phyloP scores from a whole-genome alignment of 2,888 invertebrate genomes.

The Oscheius myriophilus region DNA sequence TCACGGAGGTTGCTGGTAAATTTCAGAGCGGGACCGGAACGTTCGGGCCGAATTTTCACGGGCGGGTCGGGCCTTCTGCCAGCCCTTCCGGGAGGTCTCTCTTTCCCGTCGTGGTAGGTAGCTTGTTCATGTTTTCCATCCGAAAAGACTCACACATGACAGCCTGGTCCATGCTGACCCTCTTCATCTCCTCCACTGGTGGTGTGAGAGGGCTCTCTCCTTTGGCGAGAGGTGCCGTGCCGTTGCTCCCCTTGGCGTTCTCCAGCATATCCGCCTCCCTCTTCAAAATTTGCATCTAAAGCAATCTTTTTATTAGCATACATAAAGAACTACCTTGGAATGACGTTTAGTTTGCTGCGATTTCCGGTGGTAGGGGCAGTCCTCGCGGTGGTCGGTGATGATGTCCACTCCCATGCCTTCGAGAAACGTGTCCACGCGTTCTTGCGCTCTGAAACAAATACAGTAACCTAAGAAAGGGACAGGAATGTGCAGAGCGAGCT shows the following conservation, averaged over 20 bases:
- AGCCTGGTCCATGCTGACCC: conserved; percentile 44
- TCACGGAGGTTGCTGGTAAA: too few species aligned
- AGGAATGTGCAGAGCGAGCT: too few species aligned
- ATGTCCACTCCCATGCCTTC: conserved; percentile 56
- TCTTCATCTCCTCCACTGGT: conserved; percentile 13
- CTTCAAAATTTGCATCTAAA: conserved; percentile 49
- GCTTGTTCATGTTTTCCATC: too few species aligned
- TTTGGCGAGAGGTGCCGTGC: conserved; percentile 38
- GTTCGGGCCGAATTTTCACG: too few species aligned
- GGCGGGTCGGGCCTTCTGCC: too few species aligned
- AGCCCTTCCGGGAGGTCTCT: too few species aligned
- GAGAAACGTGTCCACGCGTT: conserved; percentile 52
- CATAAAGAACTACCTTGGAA: conserved; percentile 30
- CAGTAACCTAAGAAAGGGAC: too few species aligned
- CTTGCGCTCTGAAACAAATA: conserved; percentile 51
- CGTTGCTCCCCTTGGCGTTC: neutral
- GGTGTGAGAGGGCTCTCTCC: conserved; percentile 32
- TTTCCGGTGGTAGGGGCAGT: conserved; percentile 55
- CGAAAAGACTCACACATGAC: conserved; percentile 48
- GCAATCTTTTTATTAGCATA: neutral
- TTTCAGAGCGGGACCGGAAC: too few species aligned
- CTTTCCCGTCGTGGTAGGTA: too few species aligned
- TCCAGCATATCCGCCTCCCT: conserved; percentile 43
- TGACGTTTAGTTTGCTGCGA: conserved; percentile 36
- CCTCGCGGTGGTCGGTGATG: conserved; percentile 56